Evolutionary conservation across 2,888 invertebrate species (phyloP).

Genomic region (Archaeoteleia sp.): DNA sequence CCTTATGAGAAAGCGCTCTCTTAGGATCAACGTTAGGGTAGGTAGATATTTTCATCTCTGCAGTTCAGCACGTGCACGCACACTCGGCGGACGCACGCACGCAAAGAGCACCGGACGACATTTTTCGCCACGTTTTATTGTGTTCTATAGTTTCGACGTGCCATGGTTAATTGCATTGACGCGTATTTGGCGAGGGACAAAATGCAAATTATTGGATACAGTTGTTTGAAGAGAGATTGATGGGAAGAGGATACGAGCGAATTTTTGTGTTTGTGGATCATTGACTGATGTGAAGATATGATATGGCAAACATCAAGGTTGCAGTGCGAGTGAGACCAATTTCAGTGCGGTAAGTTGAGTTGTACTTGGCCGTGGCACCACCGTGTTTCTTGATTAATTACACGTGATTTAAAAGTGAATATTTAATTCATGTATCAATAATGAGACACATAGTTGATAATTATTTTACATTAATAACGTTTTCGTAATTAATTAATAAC

Average conservation of each 20-base stretch:
- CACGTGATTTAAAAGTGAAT: no score
- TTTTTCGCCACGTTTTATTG: neutral
- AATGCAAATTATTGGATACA: no score
- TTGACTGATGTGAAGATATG: slow-evolving; percentile 47
- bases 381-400: no score
- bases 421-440: no score
- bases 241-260: no score
- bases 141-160: no score
- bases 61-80: slow-evolving; percentile 69
- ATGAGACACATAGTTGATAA: no score
- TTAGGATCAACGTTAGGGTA: slow-evolving; percentile 61
- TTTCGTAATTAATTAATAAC: no score
- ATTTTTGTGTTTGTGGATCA: neutral
- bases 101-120: slow-evolving; percentile 35
- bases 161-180: no score
- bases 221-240: no score
- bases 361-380: neutral
- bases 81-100: slow-evolving; percentile 59
- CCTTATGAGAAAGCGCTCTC: slow-evolving; percentile 57
- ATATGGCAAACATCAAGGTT: slow-evolving; percentile 81
- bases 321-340: slow-evolving; percentile 81
- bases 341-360: slow-evolving; percentile 80
- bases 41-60: slow-evolving; percentile 68
- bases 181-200: no score
- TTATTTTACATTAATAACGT: no score